A percentile compares a stretch with the other conserved stretches of the same genome.
Conservation (phyloP, 2,888 invertebrate genomes). For the Drosophila percnosoma region DNA sequence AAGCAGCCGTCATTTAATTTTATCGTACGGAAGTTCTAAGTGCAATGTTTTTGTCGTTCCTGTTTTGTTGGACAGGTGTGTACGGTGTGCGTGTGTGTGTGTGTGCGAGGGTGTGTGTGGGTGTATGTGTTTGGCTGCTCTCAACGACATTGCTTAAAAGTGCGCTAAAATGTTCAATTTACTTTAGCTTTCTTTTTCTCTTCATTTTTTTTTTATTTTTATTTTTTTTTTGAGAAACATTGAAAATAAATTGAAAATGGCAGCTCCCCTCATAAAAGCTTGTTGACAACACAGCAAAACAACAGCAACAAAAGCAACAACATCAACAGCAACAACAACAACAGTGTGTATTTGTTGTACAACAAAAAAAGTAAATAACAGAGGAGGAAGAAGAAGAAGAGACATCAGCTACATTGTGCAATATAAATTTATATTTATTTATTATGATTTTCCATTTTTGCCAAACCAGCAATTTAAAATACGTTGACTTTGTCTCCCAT, state of each 20-base stretch:
- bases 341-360: not conserved
- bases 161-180: conserved; percentile 81
- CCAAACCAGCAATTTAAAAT: conserved; percentile 56
- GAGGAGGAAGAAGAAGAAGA: conserved; percentile 16
- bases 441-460: conserved; percentile 73
- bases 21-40: conserved; percentile 80
- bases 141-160: conserved; percentile 72
- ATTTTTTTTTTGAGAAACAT: conserved; percentile 57
- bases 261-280: conserved; percentile 59
- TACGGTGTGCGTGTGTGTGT: conserved; percentile 11
- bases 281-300: conserved; percentile 58
- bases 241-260: conserved; percentile 76
- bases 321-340: conserved; percentile 1
- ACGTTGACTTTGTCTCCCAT: conserved; percentile 47
- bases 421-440: conserved; percentile 79
- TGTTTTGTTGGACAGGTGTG: conserved; percentile 67
- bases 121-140: conserved; percentile 19
- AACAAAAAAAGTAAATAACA: conserved; percentile 16
- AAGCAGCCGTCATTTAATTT: conserved; percentile 78
- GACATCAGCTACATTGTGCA: conserved; percentile 59
- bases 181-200: conserved; percentile 60
- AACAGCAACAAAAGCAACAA: conserved; percentile 15
- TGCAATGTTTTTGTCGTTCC: conserved; percentile 64
- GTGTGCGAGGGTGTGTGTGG: conserved; percentile 15
- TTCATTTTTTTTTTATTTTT: not conserved